A percentile compares a stretch with the other conserved stretches of the same genome.
Evolutionary conservation across 2,797 vertebrate genomes (phyloP).

Genomic region (Sebastes wilsoni): DNA sequence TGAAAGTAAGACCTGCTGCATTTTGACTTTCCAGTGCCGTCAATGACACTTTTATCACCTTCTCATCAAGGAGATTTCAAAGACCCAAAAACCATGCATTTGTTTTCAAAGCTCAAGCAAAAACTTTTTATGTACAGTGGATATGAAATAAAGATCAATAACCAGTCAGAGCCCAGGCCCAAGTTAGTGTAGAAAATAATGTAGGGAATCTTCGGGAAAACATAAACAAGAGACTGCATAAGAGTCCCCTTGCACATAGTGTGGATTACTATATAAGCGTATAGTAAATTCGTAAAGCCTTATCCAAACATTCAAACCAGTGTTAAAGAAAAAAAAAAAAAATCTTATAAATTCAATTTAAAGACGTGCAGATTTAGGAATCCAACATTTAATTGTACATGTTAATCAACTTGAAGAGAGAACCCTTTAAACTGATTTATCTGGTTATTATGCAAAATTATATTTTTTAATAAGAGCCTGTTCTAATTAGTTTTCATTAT

Average conservation of each 20-base stretch:
- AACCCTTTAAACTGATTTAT: not conserved
- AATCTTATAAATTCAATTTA: not conserved
- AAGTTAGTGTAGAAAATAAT: not conserved
- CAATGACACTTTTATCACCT: slow-evolving; percentile 11
- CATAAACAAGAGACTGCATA: not conserved
- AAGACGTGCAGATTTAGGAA: not conserved
- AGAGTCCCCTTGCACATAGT: not conserved
- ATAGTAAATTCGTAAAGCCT: not conserved
- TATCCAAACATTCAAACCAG: not conserved
- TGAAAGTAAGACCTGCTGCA: slow-evolving; percentile 1
- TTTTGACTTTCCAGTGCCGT: slow-evolving; percentile 19
- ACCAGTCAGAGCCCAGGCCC: not conserved
- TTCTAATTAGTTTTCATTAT: not conserved
- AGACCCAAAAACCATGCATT: not conserved
- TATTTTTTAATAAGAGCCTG: not conserved
- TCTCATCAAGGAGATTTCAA: slow-evolving; percentile 33
- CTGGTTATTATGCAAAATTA: not conserved
- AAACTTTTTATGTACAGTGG: slow-evolving; percentile 6
- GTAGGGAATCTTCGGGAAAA: not conserved
- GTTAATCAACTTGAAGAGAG: not conserved
- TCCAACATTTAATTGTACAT: not conserved
- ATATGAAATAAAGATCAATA: slow-evolving; percentile 3
- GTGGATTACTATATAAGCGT: not conserved
- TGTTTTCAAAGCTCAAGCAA: slow-evolving; percentile 14
- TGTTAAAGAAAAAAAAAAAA: not conserved